These are phyloP conservation scores for Aurelia sp. DNA, from an alignment of 30 jellyfish, hydroid and myxozoan species.

Conservation along the genomic window DNA sequence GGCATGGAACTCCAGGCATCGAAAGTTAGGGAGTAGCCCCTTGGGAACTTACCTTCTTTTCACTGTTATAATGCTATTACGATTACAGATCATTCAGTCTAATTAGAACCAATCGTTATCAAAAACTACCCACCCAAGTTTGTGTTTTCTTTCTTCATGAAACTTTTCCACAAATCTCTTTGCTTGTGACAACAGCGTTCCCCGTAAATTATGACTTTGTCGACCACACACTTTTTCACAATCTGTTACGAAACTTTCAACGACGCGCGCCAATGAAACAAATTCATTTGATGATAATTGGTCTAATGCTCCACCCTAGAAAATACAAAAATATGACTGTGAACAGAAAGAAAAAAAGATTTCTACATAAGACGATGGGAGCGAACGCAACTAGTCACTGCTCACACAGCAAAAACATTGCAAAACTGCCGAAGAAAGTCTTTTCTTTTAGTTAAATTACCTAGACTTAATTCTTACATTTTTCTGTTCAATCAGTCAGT, in stretches of 20 bases:
- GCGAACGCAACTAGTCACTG: no score
- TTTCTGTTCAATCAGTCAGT: no score
- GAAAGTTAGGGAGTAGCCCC: no score
- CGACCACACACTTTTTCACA: slow-evolving; percentile 94
- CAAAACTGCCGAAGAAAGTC: no score
- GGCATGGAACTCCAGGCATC: no score
- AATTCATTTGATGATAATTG: slow-evolving; percentile 90
- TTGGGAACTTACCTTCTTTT: no score
- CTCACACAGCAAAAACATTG: no score
- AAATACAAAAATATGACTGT: background rate
- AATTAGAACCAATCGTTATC: background rate
- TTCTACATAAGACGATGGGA: no score
- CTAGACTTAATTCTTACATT: no score
- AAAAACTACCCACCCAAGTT: slow-evolving; percentile 71
- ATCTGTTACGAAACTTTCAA: slow-evolving; percentile 89
- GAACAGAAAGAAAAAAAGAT: no score
- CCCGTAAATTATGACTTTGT: slow-evolving; percentile 93
- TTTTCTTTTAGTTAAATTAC: no score
- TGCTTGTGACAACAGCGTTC: slow-evolving; percentile 97
- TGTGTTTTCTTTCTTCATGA: slow-evolving; percentile 91
- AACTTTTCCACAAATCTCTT: slow-evolving; percentile 89
- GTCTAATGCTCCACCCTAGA: slow-evolving; percentile 94
- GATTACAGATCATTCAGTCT: background rate
- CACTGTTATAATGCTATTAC: no score
- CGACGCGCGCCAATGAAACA: slow-evolving; percentile 90